Evolutionary conservation across 2,797 vertebrate genomes (phyloP), one percentile per base, ranked within the genome.

Genomic region (Pantherophis vulpinus): DNA sequence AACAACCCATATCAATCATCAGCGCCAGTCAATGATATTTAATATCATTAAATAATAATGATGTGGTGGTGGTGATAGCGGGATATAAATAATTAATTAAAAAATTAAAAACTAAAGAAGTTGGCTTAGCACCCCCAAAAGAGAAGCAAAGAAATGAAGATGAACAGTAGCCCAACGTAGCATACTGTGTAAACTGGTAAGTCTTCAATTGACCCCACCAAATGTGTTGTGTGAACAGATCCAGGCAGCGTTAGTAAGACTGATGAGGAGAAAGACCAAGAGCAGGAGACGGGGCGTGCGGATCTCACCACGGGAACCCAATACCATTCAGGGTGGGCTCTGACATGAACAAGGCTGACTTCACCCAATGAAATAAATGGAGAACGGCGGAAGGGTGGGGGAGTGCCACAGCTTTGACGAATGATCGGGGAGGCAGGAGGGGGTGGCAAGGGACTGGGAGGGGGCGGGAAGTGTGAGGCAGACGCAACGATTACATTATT

Each of bases 401-500:
- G 5, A 1, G 55, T 0, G 1, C 0, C 12, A 92, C 91, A 86
- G 87, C 54, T 29, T 90, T 14, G 60, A 94, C 94, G 54, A 42
- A 32, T 0, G 66, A 93, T 94, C 90, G 55, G 25, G 25, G 88
- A 92, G 1, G 47, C 94, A 95, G 90, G 94, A 94, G 63, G 94
- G 94, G 90, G 90, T 0, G 54, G 93, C 94, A 92, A 55, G 18
- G 16, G 5, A 12, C 61, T 90, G 94, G 1, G n/a, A 90, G 93
- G 93, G 63, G 90, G 90, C 92, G 93, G 87, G 92, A 96, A 96
- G 97, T 96, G 97, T 97, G 96, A 97, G 97, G 94, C 97, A 97
- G 97, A 97, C 97, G 92, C 95, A 94, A 95, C 97, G 97, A 98
- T 97, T 96, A 96, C 98, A 98, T 98, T 97, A 98, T 96, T 95